Base-by-base conservation (phyloP, 1,140 invertebrate genomes). In the Schlechtendalia chinensis region DNA sequence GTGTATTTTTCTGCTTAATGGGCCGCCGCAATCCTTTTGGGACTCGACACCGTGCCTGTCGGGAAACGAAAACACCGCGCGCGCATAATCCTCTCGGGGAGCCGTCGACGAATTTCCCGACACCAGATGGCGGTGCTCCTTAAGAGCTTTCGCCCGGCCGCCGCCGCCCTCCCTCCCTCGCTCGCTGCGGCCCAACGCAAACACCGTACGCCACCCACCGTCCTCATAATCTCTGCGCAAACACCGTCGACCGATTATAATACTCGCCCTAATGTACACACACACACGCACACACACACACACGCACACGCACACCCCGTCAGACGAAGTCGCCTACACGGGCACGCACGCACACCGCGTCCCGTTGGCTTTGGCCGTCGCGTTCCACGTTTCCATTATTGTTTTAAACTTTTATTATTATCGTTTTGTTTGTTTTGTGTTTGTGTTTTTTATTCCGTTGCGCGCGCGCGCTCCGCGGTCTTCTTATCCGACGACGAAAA, bases 71-170 rank as follows among this genome's bases (percentile, higher is more conserved):
- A 77, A 77, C 74, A 77, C 29, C 16, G n/a, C 39, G 29, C 71
- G 22, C n/a, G 14, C 19, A 47, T 77, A 77, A 77, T 77, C 74
- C 74, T 77, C 74, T 77, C 74, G 59, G 74, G 74, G 74, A 77
- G n/a, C n/a, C 67, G 50, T 69, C 45, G 45, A 6, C 54, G 32
- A 32, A 27, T 47, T 77, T 59, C 54, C n/a, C 58, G 56, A 59
- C 56, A 77, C 74, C 74, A 77, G 74, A 77, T 77, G 74, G 74
- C 74, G 74, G 74, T 77, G 74, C 22, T 69, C 45, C 74, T 50
- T 77, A 77, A 77, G 74, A 77, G 74, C 74, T 77, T 77, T 59
- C 67, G 6, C n/a, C 14, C 4, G 19, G 11, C 63, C 32, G 11
- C 19, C 63, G 3, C 3, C 32, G 3, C 3, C 32, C 32, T 4